Conservation (phyloP, 23 tunicate genomes). For the Trididemnum miniatum region DNA sequence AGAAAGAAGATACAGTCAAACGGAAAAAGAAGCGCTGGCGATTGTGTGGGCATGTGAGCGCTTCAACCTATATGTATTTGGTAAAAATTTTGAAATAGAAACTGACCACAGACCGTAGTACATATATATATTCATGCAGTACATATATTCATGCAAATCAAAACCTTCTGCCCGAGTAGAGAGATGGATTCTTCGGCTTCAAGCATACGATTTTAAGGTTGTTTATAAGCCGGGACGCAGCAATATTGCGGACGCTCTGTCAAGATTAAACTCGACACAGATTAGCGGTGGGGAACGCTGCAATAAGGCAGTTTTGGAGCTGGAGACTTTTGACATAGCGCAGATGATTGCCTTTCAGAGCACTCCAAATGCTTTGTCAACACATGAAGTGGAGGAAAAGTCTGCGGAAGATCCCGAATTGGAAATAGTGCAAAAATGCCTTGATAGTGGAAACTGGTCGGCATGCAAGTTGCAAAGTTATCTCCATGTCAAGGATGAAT, state of each 20-base stretch:
- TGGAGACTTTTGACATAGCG: not conserved
- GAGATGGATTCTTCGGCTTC: conserved; percentile 31
- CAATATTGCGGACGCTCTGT: conserved; percentile 38
- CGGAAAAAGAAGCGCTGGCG: conserved; percentile 29
- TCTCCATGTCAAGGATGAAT: conserved; percentile 28
- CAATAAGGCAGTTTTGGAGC: no score
- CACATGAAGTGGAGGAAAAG: conserved; percentile 6
- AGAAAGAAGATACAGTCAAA: conserved; percentile 10
- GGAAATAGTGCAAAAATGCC: not conserved
- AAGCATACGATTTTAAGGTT: conserved; percentile 35
- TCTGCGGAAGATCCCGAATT: conserved; percentile 1
- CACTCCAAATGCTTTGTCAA: not conserved
- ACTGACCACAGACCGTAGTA: conserved; percentile 31
- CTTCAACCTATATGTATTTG: conserved; percentile 25
- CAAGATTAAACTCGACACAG: conserved; percentile 15
- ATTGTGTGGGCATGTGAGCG: conserved; percentile 35
- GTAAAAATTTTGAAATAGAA: conserved; percentile 30
- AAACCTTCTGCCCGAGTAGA: conserved; percentile 32
- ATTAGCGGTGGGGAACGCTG: no score
- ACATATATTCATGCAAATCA: conserved; percentile 20
- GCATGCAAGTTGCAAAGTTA: conserved; percentile 1
- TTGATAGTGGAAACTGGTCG: conserved; percentile 24
- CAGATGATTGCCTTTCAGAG: not conserved
- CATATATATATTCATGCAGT: no score
- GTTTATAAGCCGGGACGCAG: conserved; percentile 10